Conservation (phyloP, 2,797 vertebrate genomes). For the Siniperca scherzeri region DNA sequence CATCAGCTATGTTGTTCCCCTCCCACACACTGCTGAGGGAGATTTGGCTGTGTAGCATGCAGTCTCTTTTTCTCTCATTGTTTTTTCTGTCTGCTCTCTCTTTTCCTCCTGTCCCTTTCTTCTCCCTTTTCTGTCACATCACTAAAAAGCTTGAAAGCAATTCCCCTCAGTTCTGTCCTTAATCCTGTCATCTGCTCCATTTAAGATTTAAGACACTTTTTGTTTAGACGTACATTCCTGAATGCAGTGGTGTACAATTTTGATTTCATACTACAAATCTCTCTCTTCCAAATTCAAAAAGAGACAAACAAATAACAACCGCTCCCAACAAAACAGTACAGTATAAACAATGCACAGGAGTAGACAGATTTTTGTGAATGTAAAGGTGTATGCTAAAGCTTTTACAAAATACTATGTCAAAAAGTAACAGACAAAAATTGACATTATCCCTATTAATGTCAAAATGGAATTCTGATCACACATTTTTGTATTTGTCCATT, state of each 20-base stretch:
- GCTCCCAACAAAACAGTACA: background rate
- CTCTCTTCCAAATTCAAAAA: background rate
- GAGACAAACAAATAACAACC: background rate
- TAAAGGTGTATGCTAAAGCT: background rate
- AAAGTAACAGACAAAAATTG: background rate
- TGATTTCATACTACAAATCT: constrained; percentile 20
- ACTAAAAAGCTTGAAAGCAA: constrained; percentile 24
- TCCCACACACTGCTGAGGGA: constrained; percentile 33
- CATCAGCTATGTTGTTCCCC: constrained; percentile 30
- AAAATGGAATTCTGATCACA: background rate
- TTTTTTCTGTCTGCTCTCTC: constrained; percentile 20
- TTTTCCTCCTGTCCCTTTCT: constrained; percentile 6
- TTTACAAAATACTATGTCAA: background rate
- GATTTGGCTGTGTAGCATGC: constrained; percentile 12
- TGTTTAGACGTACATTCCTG: constrained; percentile 39
- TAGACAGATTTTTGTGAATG: background rate
- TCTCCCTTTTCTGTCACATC: constrained; percentile 34
- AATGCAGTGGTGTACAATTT: constrained; percentile 5
- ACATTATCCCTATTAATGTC: background rate
- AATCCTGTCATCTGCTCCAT: constrained; percentile 46
- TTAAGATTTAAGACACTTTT: constrained; percentile 22
- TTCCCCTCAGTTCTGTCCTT: constrained; percentile 36
- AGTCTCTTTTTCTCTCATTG: constrained; percentile 15
- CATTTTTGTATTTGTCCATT: background rate
- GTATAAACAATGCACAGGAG: background rate